These are phyloP conservation scores for Heliconius cydno DNA, from an alignment of 2,888 invertebrate species.

Conservation along the genomic window DNA sequence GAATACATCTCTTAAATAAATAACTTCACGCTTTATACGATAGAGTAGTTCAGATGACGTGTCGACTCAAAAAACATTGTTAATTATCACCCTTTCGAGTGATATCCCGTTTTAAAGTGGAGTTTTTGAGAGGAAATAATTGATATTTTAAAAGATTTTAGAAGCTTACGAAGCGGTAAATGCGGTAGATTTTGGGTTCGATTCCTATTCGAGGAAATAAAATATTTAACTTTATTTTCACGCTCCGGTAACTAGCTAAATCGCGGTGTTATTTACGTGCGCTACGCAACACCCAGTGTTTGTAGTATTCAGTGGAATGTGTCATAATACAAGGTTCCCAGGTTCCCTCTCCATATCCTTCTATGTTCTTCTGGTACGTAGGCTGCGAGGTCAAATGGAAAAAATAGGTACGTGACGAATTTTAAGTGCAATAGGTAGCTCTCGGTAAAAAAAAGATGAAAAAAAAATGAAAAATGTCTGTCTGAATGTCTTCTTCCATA, in stretches of 20 bases:
- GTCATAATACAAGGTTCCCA: no score
- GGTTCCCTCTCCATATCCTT: no score
- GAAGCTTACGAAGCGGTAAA: neutral
- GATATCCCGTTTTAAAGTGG: neutral
- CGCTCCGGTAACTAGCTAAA: neutral
- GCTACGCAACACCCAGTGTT: neutral
- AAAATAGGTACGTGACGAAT: neutral
- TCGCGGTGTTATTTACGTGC: neutral
- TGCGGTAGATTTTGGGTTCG: neutral
- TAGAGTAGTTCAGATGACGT: constrained; percentile 14
- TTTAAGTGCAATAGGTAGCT: no score
- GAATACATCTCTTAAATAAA: constrained; percentile 18
- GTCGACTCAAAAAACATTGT: constrained; percentile 8
- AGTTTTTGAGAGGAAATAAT: neutral
- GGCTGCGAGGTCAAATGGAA: neutral
- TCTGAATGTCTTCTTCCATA: no score
- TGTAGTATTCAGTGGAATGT: no score
- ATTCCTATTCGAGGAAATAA: neutral
- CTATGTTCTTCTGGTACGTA: no score
- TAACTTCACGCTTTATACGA: constrained; percentile 18
- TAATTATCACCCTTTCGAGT: constrained; percentile 7
- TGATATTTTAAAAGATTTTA: neutral
- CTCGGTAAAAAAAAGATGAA: no score
- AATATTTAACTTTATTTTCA: neutral
- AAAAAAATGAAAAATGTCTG: no score